Conservation (phyloP, 2,113 vertebrate genomes). For the Acanthochromis polyacanthus region DNA sequence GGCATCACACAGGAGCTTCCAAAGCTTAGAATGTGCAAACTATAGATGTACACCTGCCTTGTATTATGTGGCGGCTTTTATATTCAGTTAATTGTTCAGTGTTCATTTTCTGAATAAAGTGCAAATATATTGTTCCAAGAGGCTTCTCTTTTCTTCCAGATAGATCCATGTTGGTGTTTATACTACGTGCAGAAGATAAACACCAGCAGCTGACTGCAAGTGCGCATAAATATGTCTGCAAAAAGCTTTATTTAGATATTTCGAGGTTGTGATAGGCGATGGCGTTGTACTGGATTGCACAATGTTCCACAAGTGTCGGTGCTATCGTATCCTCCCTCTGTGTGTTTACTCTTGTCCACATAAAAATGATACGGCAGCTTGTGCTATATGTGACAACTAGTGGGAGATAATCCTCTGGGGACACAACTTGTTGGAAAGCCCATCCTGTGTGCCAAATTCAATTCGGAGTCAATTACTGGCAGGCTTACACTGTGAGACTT, state of each 20-base stretch:
- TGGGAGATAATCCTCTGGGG: slow-evolving; percentile 37
- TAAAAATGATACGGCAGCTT: neutral
- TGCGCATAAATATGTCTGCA: neutral
- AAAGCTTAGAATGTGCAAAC: slow-evolving; percentile 26
- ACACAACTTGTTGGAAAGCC: slow-evolving; percentile 24
- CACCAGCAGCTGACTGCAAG: neutral
- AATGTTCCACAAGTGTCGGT: neutral
- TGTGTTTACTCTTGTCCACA: neutral
- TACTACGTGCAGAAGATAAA: neutral
- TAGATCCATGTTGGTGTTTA: neutral
- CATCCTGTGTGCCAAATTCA: slow-evolving; percentile 23
- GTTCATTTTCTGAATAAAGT: slow-evolving; percentile 65
- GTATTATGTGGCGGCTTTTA: slow-evolving; percentile 33
- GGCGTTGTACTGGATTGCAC: slow-evolving; percentile 4
- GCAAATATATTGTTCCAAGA: slow-evolving; percentile 14
- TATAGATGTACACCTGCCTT: slow-evolving; percentile 32
- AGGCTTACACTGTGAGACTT: slow-evolving; percentile 3
- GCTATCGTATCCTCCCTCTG: neutral
- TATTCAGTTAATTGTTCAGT: slow-evolving; percentile 27
- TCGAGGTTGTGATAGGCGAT: neutral
- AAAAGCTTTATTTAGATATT: neutral
- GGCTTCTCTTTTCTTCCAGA: neutral
- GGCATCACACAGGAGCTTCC: neutral
- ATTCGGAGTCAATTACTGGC: slow-evolving; percentile 37
- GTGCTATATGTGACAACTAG: slow-evolving; percentile 20